Evolutionary conservation across 2,888 invertebrate genomes (phyloP).

Genomic region (Rhingia rostrata): DNA sequence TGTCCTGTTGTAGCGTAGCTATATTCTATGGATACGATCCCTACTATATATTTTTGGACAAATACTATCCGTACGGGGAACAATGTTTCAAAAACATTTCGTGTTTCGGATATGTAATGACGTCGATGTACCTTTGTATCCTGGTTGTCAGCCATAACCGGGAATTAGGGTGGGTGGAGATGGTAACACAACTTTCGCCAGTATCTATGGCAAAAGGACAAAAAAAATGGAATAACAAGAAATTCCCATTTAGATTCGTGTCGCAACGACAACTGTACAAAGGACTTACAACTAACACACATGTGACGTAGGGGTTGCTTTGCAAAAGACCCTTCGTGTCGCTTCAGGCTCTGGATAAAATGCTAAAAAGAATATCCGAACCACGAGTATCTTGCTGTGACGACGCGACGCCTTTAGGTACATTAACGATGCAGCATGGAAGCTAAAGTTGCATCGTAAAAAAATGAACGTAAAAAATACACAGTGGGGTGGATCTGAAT

Average conservation of each 20-base stretch:
- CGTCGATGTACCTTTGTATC: slow-evolving; percentile 25
- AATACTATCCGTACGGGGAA: slow-evolving; percentile 1
- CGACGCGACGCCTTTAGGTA: slow-evolving; percentile 26
- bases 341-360: slow-evolving; percentile 22
- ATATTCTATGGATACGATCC: background rate
- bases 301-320: slow-evolving; percentile 14
- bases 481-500: background rate
- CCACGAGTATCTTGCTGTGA: slow-evolving; percentile 17
- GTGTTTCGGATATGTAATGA: slow-evolving; percentile 60
- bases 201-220: background rate
- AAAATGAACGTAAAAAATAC: background rate
- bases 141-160: background rate
- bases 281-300: background rate
- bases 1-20: background rate
- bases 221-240: slow-evolving; percentile 9
- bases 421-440: slow-evolving; percentile 46
- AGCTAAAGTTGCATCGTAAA: slow-evolving; percentile 12
- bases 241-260: slow-evolving; percentile 58
- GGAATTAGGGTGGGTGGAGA: slow-evolving; percentile 6
- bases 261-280: slow-evolving; percentile 19
- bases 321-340: slow-evolving; percentile 7
- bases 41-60: background rate
- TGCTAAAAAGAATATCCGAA: slow-evolving; percentile 40
- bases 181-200: slow-evolving; percentile 1
- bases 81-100: slow-evolving; percentile 39